Base-by-base conservation (phyloP, 1,140 invertebrate species). In the Macrotrachela quadricornifera region DNA sequence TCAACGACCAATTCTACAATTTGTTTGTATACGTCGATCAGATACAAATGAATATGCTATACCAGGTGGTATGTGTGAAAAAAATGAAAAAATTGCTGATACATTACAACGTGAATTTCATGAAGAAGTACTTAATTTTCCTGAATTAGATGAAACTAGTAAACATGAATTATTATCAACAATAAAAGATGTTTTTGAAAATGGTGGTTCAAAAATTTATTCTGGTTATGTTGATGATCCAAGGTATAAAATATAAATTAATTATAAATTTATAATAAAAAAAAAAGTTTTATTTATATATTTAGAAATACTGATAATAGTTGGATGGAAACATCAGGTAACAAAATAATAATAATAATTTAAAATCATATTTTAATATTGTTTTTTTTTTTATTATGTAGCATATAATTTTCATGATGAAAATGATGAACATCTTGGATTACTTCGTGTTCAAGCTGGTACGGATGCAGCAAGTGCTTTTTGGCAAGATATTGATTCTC, bases 31-130 rank as follows among this genome's bases (percentile, higher is more conserved):
- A 60, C 76, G 83, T 68, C 74, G 88, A 55, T 67, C 73, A 44
- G 85, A 91, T 67, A 79, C 77, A 50, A 75, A 77, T 11, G 76
- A 86, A 63, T 91, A 84, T 85, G 87, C 86, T 0, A 76, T 92
- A 57, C 87, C 87, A 16, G 75, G 75, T 1, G 84, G 86, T 1
- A 91, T 94, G 85, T 79, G 90, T 9, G 85, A 92, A 71, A 75
- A 79, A 30, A 83, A 81, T 8, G 87, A 92, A 72, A 73, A 76
- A 48, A 73, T 85, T 0, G 76, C 75, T 30, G 63, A 71, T 9
- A 84, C 87, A 1, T 70, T 86, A 0, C 76, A 79, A 60, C 41
- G 87, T 46, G 87, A 94, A 71, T 91, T 92, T 61, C 75, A 80
- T 61, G 86, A 92, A 70, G 88, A 92, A 73, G 82, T 84, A 1